These are phyloP conservation scores for Thalassaphorura encarpata DNA, from an alignment of 1,140 invertebrate genomes.

Conservation along the genomic window DNA sequence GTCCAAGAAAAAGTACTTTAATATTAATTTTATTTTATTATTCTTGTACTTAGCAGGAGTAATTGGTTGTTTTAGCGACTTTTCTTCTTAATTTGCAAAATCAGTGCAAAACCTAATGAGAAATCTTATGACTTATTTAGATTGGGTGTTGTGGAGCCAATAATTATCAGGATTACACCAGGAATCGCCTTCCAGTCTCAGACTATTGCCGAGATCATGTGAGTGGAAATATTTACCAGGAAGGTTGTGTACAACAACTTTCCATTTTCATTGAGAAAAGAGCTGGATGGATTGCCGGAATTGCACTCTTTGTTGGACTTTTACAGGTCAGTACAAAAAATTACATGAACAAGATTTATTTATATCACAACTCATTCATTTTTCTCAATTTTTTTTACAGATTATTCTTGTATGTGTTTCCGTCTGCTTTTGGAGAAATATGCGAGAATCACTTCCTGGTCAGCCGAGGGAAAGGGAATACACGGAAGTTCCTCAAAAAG, in stretches of 20 bases:
- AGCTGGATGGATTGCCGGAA: conserved; percentile 68
- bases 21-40: too few relatives aligned
- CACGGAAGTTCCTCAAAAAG: neutral
- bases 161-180: conserved; percentile 66
- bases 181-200: conserved; percentile 61
- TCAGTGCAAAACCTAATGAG: too few relatives aligned
- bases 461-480: neutral
- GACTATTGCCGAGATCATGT: conserved; percentile 71
- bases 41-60: too few relatives aligned
- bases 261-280: conserved; percentile 73
- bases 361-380: neutral
- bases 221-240: conserved; percentile 74
- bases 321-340: conserved; percentile 48
- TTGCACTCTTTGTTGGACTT: conserved; percentile 59
- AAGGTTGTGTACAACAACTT: conserved; percentile 73
- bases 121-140: too few relatives aligned
- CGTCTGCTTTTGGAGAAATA: conserved; percentile 20
- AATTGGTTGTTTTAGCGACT: too few relatives aligned
- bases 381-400: conserved; percentile 6
- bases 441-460: conserved; percentile 6
- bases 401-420: conserved; percentile 19
- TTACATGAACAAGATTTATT: conserved; percentile 1
- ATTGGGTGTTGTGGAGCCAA: conserved; percentile 76
- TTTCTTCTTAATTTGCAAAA: too few relatives aligned
- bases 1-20: conserved; percentile 71